A percentile compares a stretch with the other conserved stretches of the same genome.
phyloP scores from a whole-genome alignment of 1,140 invertebrate genomes.

The Orius laevigatus region DNA sequence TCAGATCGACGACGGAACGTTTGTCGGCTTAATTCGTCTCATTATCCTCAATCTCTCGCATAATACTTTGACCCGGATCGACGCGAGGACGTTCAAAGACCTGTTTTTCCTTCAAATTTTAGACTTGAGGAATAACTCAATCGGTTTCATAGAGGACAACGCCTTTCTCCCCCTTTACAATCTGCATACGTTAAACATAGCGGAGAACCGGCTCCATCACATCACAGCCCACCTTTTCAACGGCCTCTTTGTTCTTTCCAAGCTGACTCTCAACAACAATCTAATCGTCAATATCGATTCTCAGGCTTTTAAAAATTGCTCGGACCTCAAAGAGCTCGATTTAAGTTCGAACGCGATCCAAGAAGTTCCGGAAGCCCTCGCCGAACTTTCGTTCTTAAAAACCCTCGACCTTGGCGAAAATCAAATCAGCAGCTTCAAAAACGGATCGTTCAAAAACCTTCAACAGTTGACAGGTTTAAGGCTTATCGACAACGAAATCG shows the following conservation, averaged over 20 bases:
- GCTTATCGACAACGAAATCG: conserved; percentile 71
- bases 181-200: conserved; percentile 67
- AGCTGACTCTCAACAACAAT: conserved; percentile 72
- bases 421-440: conserved; percentile 58
- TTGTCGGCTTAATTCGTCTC: conserved; percentile 64
- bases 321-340: conserved; percentile 76
- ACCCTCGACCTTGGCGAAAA: conserved; percentile 78
- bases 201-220: conserved; percentile 65
- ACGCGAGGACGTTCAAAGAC: conserved; percentile 71
- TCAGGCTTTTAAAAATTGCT: conserved; percentile 78
- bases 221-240: conserved; percentile 69
- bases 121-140: conserved; percentile 71
- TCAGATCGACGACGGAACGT: conserved; percentile 65
- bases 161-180: conserved; percentile 74
- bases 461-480: conserved; percentile 69
- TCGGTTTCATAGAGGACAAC: conserved; percentile 70
- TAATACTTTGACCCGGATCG: conserved; percentile 64
- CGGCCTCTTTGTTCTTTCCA: conserved; percentile 65
- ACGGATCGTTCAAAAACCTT: conserved; percentile 66
- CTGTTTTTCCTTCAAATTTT: conserved; percentile 74
- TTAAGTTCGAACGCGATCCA: conserved; percentile 68
- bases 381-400: conserved; percentile 64
- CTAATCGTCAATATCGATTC: conserved; percentile 59
- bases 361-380: conserved; percentile 63
- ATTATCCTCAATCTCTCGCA: conserved; percentile 72